phyloP scores from a whole-genome alignment of 2,888 invertebrate species.

The Agrochola macilenta region DNA sequence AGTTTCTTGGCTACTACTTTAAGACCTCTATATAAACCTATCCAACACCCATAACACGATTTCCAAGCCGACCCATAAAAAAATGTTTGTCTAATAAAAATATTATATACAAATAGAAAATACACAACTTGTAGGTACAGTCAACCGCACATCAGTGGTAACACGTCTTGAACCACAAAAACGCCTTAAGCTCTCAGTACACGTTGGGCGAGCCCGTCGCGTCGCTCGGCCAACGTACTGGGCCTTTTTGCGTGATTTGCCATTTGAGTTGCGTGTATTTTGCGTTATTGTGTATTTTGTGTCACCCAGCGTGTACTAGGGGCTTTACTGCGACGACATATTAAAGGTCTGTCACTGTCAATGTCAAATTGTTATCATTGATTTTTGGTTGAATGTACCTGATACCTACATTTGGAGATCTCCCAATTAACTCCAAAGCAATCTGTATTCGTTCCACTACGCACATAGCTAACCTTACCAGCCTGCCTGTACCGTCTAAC shows the following conservation, averaged over 20 bases:
- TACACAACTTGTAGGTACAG: not conserved
- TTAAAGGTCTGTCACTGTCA: not conserved
- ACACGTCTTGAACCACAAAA: not conserved
- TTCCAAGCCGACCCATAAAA: not conserved
- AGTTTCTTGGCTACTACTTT: too few species aligned
- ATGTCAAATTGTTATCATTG: not conserved
- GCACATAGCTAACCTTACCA: not conserved
- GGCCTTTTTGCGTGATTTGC: too few species aligned
- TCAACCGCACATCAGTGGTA: not conserved
- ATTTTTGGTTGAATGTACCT: not conserved
- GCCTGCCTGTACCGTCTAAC: not conserved
- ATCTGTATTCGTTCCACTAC: not conserved
- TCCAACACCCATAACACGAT: too few species aligned
- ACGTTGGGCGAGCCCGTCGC: too few species aligned
- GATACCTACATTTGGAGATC: not conserved
- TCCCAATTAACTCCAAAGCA: not conserved
- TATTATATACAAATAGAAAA: not conserved
- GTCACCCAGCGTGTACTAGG: too few species aligned
- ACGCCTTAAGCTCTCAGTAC: not conserved
- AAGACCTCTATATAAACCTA: too few species aligned
- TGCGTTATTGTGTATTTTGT: too few species aligned
- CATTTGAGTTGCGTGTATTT: too few species aligned
- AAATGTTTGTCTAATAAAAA: not conserved
- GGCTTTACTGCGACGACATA: not conserved
- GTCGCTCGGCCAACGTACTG: too few species aligned